Conservation (phyloP, 2,797 vertebrate genomes). For the Sylvilagus floridanus region DNA sequence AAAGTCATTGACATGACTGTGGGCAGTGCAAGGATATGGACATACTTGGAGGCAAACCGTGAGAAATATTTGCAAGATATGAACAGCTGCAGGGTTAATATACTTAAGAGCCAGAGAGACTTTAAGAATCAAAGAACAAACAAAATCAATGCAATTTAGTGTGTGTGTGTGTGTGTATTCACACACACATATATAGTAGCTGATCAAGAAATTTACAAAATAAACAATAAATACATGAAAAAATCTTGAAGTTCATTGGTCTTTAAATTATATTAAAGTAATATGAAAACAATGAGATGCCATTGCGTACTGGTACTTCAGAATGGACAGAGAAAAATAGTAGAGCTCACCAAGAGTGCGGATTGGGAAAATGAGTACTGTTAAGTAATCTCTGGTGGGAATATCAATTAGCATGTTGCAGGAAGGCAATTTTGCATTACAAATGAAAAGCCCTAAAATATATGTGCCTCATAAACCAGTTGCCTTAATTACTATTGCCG, state of each 20-base stretch:
- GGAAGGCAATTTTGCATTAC: background rate
- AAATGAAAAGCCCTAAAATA: background rate
- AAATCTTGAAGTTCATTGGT: background rate
- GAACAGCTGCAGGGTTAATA: background rate
- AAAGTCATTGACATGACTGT: background rate
- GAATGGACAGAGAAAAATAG: background rate
- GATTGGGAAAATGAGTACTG: background rate
- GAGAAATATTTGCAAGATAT: background rate
- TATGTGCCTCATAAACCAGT: background rate
- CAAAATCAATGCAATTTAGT: background rate
- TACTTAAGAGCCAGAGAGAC: background rate
- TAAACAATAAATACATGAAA: background rate
- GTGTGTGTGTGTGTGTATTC: background rate
- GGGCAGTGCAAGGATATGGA: background rate
- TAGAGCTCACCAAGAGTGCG: background rate
- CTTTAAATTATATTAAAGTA: conserved; percentile 1
- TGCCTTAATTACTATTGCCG: background rate
- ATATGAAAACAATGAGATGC: background rate
- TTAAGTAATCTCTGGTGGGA: background rate
- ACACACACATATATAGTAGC: background rate
- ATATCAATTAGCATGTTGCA: background rate
- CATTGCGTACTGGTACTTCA: background rate
- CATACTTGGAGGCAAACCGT: background rate
- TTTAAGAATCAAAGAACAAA: background rate
- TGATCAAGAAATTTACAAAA: background rate